A percentile compares a stretch with the other conserved stretches of the same genome.
Conservation (phyloP, 2,797 vertebrate genomes). For the Dryobates pubescens region DNA sequence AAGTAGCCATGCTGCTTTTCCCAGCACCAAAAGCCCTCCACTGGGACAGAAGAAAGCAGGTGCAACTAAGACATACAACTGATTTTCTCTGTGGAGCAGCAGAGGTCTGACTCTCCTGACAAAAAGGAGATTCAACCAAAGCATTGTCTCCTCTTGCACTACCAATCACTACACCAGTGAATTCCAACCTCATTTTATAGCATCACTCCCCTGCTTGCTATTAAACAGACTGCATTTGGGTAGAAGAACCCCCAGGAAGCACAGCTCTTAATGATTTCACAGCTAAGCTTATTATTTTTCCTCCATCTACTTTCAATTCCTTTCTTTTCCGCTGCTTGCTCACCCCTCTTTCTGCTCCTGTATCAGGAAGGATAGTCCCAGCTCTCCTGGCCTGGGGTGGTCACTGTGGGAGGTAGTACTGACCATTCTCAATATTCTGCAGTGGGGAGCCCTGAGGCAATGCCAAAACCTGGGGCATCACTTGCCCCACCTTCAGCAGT, state of each 20-base stretch:
- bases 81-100: not conserved
- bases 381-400: fast-evolving
- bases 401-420: not conserved
- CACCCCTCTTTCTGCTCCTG: not conserved
- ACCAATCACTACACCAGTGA: not conserved
- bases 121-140: not conserved
- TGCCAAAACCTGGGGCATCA: fast-evolving
- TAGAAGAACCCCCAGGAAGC: not conserved
- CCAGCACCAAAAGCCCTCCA: not conserved
- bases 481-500: not conserved
- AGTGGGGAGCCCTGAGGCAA: not conserved
- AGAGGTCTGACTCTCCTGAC: not conserved
- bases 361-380: not conserved
- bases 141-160: not conserved
- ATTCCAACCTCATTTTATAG: not conserved
- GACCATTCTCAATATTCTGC: not conserved
- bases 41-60: not conserved
- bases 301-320: not conserved
- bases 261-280: not conserved
- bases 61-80: not conserved
- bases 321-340: not conserved
- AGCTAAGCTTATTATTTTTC: fast-evolving
- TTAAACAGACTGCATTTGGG: not conserved
- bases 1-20: not conserved
- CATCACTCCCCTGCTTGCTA: not conserved